A percentile compares a stretch with the other conserved stretches of the same genome.
Conservation (phyloP, 2,113 vertebrate genomes). For the Ochotona princeps region DNA sequence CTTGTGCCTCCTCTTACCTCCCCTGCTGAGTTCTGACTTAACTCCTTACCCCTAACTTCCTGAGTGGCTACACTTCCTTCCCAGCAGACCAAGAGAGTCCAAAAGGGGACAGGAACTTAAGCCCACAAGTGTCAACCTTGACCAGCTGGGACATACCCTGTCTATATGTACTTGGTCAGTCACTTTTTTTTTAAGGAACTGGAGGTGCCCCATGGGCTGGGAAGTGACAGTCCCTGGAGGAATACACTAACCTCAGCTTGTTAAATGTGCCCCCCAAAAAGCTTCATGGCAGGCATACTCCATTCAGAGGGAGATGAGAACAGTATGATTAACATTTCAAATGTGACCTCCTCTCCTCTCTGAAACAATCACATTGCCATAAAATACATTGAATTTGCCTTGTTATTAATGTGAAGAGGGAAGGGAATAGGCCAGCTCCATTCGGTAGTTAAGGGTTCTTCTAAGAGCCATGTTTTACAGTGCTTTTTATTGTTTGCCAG, state of each 20-base stretch:
- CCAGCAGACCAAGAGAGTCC: not conserved
- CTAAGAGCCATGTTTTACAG: slow-evolving; percentile 4
- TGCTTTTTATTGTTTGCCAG: not conserved
- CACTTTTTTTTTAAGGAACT: not conserved
- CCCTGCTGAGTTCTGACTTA: not conserved
- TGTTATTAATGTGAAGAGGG: not conserved
- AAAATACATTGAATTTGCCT: not conserved
- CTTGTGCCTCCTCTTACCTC: too few relatives aligned
- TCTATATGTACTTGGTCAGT: not conserved
- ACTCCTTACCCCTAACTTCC: not conserved
- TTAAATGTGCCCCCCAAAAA: not conserved
- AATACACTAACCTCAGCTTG: not conserved
- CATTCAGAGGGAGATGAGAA: not conserved
- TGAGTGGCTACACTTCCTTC: not conserved
- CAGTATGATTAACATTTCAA: not conserved
- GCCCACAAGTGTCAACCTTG: not conserved
- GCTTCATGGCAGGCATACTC: not conserved
- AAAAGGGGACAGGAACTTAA: not conserved
- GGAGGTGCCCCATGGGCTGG: not conserved
- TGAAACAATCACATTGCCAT: not conserved
- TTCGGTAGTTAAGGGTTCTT: not conserved
- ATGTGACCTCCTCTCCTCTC: not conserved
- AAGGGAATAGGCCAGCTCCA: not conserved
- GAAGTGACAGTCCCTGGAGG: not conserved
- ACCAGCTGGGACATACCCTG: fast-evolving